Evolutionary conservation across 1,140 invertebrate species (phyloP), one percentile per base, ranked within the genome.

Genomic region (Panagrolaimus sp.): DNA sequence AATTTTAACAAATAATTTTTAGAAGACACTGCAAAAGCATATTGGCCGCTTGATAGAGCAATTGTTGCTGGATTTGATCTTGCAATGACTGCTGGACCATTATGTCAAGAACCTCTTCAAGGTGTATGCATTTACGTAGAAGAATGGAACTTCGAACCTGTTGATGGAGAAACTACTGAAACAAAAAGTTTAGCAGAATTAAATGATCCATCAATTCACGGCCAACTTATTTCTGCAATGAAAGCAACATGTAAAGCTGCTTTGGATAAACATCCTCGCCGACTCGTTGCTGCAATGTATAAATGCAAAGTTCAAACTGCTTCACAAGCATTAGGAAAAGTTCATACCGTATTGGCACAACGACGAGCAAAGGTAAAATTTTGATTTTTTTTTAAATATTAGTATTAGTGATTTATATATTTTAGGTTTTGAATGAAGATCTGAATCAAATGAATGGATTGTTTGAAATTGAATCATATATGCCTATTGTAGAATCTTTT

Each of bases 401-500:
- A 68, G 3, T 66, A 44, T 72, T 44, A 27, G 8, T 25, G n/a
- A n/a, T 9, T 8, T 27, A n/a, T 8, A 57, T 3, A 53, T 71
- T 72, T 9, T 67, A 91, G 57, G 88, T 98, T 5, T 82, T 97
- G 1, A 88, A 89, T 43, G 92, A 92, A 62, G 93, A 97, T 76
- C 89, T 93, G 84, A 89, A 90, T 66, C 90, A 93, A 78, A 91
- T 92, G 57, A 89, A 89, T 23, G 90, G 91, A 44, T 90, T 89
- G 57, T 98, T 97, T 86, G 88, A 89, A 63, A 91, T 98, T 3
- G 87, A 88, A 57, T 92, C 94, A 1, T 88, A 90, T 65, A 85
- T 99, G 71, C 96, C 96, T 0, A 92, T 98, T 27, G 89, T 94
- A 9, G 95, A 98, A 85, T 97, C 93, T 84, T 96, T 97, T 85